Evolutionary conservation across 1,140 invertebrate genomes (phyloP).

Genomic region (Neodiprion lecontei): DNA sequence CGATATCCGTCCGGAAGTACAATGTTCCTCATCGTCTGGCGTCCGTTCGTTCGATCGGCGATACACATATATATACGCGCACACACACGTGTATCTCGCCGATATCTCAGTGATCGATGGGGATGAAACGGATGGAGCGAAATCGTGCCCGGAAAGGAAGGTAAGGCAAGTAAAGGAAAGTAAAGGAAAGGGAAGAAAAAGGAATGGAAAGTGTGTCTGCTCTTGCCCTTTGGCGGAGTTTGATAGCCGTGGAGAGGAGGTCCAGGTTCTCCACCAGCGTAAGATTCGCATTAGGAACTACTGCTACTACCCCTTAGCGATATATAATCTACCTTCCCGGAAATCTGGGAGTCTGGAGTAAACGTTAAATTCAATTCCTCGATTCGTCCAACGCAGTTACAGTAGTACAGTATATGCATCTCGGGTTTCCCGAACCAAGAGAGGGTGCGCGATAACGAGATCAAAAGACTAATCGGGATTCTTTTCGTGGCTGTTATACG

Average conservation of each 20-base stretch:
- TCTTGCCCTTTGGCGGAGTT: not conserved
- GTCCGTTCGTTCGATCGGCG: too few species aligned
- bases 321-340: too few species aligned
- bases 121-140: not conserved
- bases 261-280: not conserved
- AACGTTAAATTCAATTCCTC: slow-evolving; percentile 6
- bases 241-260: not conserved
- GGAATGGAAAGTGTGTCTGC: not conserved
- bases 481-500: not conserved
- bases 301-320: too few species aligned
- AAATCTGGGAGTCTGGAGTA: too few species aligned
- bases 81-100: not conserved
- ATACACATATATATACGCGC: too few species aligned
- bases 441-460: not conserved
- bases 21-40: too few species aligned
- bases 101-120: not conserved
- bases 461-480: not conserved
- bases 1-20: too few species aligned
- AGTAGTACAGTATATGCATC: not conserved
- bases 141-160: not conserved
- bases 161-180: slow-evolving; percentile 1
- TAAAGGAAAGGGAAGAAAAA: too few species aligned
- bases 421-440: not conserved
- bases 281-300: not conserved
- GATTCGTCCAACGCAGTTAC: not conserved